A percentile compares a stretch with the other conserved stretches of the same genome.
These are phyloP conservation scores for Cynocephalus volans DNA, from an alignment of 2,113 vertebrate genomes.

Conservation along the genomic window DNA sequence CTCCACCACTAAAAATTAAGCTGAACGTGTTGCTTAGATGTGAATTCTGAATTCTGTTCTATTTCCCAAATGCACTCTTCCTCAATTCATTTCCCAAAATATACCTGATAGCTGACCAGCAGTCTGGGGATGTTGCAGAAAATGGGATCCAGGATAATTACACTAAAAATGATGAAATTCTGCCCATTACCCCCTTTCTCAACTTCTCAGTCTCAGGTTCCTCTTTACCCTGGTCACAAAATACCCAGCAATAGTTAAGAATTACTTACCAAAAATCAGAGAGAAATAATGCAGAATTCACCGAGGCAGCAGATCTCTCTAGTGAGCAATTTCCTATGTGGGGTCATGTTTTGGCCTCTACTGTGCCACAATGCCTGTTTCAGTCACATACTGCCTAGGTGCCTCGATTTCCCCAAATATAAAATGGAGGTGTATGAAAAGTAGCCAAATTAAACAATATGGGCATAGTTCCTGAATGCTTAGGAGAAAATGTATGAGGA, in stretches of 20 bases:
- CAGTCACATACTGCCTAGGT: not conserved
- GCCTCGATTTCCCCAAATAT: constrained; percentile 11
- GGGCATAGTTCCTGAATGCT: not conserved
- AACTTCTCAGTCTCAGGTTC: not conserved
- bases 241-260: not conserved
- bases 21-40: not conserved
- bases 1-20: constrained; percentile 15
- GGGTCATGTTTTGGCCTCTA: not conserved
- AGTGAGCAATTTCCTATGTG: fast-evolving
- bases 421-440: not conserved
- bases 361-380: not conserved
- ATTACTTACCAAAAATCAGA: not conserved
- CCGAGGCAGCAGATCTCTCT: not conserved
- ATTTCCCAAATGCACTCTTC: constrained; percentile 18
- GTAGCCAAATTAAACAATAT: not conserved
- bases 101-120: not conserved
- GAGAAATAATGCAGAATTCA: not conserved
- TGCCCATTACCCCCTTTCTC: not conserved
- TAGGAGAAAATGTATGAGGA: not conserved
- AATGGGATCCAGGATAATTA: constrained; percentile 6
- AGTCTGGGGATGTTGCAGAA: not conserved
- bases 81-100: constrained; percentile 60
- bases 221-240: not conserved
- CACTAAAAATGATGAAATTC: constrained; percentile 17
- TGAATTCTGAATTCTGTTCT: constrained; percentile 7